Evolutionary conservation across 2,888 invertebrate species (phyloP), one percentile per base, ranked within the genome.

Genomic region (Zonitis immaculata): DNA sequence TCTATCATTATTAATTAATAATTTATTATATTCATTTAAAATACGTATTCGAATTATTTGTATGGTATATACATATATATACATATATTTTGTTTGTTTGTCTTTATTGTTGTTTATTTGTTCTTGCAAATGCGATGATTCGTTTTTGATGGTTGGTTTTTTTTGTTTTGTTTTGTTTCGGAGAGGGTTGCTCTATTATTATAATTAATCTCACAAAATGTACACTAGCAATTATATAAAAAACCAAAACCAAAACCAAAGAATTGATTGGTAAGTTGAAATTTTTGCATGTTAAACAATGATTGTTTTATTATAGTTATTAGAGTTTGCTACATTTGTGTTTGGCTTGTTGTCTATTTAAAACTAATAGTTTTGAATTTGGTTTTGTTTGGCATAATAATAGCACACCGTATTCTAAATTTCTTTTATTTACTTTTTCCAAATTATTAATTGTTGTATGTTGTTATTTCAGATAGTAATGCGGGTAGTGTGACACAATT

Each of bases 401-500:
- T 14, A 32, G 7, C n/a, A 9, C 27, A 3, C 4, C 27, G 3
- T 6, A 6, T 27, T 9, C 27, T 27, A n/a, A n/a, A n/a, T 2
- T 9, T 9, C 8, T 6, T 8, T 7, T 6, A 27, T 6, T 27
- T 6, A 8, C 7, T 35, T 18, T 35, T 9, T 18, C 4, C 5
- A 9, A 35, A 14, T 27, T 11, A 27, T 28, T 45, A 2, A 8
- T 32, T 22, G 2, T 43, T 43, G 3, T 49, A 30, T 16, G 6
- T 27, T 27, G 2, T 43, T 28, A 27, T 78, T 78, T 47, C 79
- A 85, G 85, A 82, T 76, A 84, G 79, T 65, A 80, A 84, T 70
- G 81, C 83, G 62, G 84, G 83, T 74, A 85, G 84, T 71, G 78
- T 84, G 71, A 83, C 83, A 51, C 84, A 84, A 68, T 76, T 85